These are phyloP conservation scores for Aurelia sp. DNA, from an alignment of 30 jellyfish, hydroid and myxozoan species.

Conservation along the genomic window DNA sequence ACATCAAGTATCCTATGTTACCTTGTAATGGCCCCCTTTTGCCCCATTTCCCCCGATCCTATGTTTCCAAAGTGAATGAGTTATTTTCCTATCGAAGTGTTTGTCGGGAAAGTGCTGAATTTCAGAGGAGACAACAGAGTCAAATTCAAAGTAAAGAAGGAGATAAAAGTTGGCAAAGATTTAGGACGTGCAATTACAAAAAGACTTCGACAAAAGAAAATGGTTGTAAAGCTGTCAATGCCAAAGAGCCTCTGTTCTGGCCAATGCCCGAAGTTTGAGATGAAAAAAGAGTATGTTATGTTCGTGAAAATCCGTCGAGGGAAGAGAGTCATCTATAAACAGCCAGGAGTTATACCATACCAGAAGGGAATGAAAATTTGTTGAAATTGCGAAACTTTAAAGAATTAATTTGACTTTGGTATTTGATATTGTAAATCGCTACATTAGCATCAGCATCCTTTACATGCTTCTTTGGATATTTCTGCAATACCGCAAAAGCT, in stretches of 20 bases:
- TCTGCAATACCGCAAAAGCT: too few species aligned
- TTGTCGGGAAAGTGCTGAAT: constrained; percentile 45
- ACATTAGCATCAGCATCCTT: too few species aligned
- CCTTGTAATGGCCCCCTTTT: too few species aligned
- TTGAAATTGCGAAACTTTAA: neutral
- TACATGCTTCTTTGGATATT: too few species aligned
- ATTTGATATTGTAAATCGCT: neutral
- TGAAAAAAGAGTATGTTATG: constrained; percentile 34
- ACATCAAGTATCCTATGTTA: too few species aligned
- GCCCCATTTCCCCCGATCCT: too few species aligned
- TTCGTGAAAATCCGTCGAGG: constrained; percentile 38
- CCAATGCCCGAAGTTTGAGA: constrained; percentile 21
- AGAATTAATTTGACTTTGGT: neutral
- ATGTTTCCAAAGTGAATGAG: too few species aligned
- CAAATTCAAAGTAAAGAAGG: constrained; percentile 22
- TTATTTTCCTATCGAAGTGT: constrained; percentile 7
- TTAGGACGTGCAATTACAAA: constrained; percentile 20
- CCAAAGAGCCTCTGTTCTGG: constrained; percentile 42
- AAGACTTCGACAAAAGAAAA: constrained; percentile 25
- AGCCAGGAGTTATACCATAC: constrained; percentile 42
- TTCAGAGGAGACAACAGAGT: constrained; percentile 21
- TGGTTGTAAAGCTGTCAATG: constrained; percentile 16
- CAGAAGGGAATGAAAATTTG: constrained; percentile 35
- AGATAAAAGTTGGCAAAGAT: constrained; percentile 5
- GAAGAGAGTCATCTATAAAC: constrained; percentile 24